These are phyloP conservation scores for Heteronetta atricapilla DNA, from an alignment of 2,113 vertebrate species.

Conservation along the genomic window DNA sequence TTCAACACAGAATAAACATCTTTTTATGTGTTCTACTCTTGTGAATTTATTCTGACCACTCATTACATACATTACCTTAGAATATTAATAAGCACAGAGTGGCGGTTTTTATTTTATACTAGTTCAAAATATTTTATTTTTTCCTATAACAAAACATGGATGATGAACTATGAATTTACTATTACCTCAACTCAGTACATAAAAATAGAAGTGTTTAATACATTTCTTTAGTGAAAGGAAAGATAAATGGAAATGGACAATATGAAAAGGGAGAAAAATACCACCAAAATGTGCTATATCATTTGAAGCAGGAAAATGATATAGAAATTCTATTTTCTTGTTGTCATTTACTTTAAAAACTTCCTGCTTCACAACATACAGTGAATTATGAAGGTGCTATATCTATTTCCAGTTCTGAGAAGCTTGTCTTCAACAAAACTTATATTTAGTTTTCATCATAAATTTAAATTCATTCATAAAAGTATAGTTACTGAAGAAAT, in stretches of 20 bases:
- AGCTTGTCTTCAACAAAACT: background rate
- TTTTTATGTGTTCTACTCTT: background rate
- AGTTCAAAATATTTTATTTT: background rate
- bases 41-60: background rate
- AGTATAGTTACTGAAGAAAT: background rate
- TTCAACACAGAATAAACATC: background rate
- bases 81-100: background rate
- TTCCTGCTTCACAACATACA: background rate
- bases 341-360: background rate
- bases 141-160: background rate
- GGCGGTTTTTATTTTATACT: background rate
- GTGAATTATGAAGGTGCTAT: background rate
- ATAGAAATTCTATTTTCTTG: background rate
- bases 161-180: background rate
- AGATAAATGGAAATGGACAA: background rate
- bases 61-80: background rate
- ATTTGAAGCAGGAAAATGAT: background rate
- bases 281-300: rapidly evolving
- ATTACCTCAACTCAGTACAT: background rate
- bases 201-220: background rate
- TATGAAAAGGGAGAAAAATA: background rate
- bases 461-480: background rate
- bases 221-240: background rate
- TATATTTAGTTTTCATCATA: background rate
- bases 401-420: background rate